These are phyloP conservation scores for Bombus terrestris DNA, from an alignment of 1,140 invertebrate genomes.

Conservation along the genomic window DNA sequence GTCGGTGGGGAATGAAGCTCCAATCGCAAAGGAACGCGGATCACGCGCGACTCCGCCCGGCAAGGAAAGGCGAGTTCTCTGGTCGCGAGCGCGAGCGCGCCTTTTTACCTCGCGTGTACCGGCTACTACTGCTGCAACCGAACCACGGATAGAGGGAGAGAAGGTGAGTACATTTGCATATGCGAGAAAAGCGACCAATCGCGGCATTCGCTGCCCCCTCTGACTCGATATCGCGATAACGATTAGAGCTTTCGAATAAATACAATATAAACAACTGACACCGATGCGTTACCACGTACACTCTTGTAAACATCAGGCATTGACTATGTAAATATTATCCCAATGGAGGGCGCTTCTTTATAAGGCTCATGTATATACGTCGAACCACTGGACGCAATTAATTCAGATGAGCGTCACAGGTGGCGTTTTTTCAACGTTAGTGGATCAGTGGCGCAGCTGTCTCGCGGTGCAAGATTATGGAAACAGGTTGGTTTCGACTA, in stretches of 20 bases:
- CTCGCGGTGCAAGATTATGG: background rate
- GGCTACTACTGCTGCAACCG: conserved; percentile 40
- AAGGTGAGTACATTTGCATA: conserved; percentile 73
- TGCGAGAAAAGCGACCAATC: conserved; percentile 68
- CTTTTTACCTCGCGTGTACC: conserved; percentile 65
- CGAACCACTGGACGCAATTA: background rate
- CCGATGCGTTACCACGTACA: background rate
- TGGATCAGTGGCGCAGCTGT: too few relatives aligned
- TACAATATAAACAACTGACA: background rate
- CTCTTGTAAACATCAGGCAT: background rate
- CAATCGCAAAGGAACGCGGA: conserved; percentile 71
- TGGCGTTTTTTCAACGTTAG: background rate
- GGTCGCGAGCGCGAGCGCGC: conserved; percentile 57
- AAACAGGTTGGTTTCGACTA: background rate
- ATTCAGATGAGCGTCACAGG: background rate
- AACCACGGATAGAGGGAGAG: conserved; percentile 34
- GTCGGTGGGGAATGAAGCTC: conserved; percentile 64
- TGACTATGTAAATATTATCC: background rate
- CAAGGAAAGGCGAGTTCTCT: conserved; percentile 59
- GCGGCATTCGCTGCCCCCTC: conserved; percentile 33
- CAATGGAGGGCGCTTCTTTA: background rate
- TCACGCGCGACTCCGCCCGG: conserved; percentile 71
- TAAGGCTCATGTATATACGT: background rate
- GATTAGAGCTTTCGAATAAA: conserved; percentile 10
- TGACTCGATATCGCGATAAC: background rate